phyloP scores from a whole-genome alignment of 2,113 vertebrate genomes.

The Raja brachyura region DNA sequence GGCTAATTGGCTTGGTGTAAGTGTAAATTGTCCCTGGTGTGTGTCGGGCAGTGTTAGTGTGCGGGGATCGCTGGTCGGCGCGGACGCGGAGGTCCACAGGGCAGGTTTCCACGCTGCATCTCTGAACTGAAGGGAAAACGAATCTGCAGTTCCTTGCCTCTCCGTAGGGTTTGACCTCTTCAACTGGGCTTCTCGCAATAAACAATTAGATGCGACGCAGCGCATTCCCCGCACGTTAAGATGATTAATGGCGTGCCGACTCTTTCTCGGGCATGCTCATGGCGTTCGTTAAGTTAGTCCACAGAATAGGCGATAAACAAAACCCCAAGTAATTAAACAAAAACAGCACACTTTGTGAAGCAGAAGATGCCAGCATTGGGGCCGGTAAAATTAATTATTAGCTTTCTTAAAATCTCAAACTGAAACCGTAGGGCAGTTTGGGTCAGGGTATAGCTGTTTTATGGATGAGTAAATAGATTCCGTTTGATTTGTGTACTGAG shows the following conservation, averaged over 20 bases:
- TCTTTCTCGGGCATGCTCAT: background rate
- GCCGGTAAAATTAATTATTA: background rate
- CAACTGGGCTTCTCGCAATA: background rate
- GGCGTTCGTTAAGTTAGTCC: background rate
- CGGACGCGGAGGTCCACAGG: too few species aligned
- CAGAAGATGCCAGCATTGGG: background rate
- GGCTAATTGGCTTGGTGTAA: too few species aligned
- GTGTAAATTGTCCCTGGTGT: too few species aligned
- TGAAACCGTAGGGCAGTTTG: background rate
- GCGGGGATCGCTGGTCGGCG: too few species aligned
- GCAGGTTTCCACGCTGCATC: too few species aligned
- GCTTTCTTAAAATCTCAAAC: background rate
- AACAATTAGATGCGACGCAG: background rate
- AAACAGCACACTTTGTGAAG: background rate
- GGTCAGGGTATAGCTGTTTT: background rate
- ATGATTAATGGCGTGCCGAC: background rate
- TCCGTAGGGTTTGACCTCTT: background rate
- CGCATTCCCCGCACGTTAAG: background rate
- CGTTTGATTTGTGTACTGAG: background rate
- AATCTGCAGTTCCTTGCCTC: too few species aligned
- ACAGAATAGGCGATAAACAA: background rate
- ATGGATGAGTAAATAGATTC: background rate
- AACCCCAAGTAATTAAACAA: background rate
- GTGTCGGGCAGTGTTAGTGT: too few species aligned
- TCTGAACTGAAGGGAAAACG: too few species aligned